Percentiles rank a stretch among this genome's conserved stretches.
phyloP scores from a whole-genome alignment of 2,113 vertebrate genomes.

The Osmerus mordax region DNA sequence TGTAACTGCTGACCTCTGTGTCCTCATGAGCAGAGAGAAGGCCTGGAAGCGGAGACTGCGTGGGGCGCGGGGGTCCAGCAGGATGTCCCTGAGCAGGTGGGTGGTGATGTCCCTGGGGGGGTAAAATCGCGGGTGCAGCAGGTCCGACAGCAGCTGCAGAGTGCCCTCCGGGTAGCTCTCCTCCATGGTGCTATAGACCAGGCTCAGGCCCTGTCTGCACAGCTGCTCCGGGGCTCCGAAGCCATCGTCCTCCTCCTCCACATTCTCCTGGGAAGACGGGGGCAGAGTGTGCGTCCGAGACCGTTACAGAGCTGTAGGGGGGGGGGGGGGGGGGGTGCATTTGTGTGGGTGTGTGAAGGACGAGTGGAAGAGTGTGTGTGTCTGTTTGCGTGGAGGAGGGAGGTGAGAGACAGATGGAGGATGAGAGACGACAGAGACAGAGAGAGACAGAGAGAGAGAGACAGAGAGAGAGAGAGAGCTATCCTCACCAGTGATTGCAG shows the following conservation, averaged over 20 bases:
- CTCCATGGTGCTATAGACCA: slow-evolving; percentile 84
- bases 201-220: slow-evolving; percentile 76
- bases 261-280: slow-evolving; percentile 31
- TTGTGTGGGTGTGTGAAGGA: neutral
- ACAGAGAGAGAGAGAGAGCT: slow-evolving; percentile 6
- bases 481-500: slow-evolving; percentile 54
- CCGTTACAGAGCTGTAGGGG: neutral
- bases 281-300: neutral
- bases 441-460: neutral
- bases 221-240: slow-evolving; percentile 64
- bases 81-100: slow-evolving; percentile 78
- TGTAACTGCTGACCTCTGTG: slow-evolving; percentile 80
- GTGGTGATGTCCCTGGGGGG: slow-evolving; percentile 78
- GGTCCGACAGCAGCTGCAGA: slow-evolving; percentile 84
- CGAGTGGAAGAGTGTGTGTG: neutral
- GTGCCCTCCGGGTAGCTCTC: slow-evolving; percentile 84
- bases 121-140: slow-evolving; percentile 76
- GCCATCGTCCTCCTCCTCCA: slow-evolving; percentile 36
- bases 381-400: neutral
- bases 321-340: neutral
- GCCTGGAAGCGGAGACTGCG: slow-evolving; percentile 75
- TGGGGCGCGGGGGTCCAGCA: slow-evolving; percentile 70
- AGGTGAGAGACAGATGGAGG: neutral
- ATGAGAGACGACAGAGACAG: neutral
- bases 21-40: slow-evolving; percentile 86